Evolutionary conservation across 2,113 vertebrate species (phyloP).

Genomic region (Aldabrachelys gigantea): DNA sequence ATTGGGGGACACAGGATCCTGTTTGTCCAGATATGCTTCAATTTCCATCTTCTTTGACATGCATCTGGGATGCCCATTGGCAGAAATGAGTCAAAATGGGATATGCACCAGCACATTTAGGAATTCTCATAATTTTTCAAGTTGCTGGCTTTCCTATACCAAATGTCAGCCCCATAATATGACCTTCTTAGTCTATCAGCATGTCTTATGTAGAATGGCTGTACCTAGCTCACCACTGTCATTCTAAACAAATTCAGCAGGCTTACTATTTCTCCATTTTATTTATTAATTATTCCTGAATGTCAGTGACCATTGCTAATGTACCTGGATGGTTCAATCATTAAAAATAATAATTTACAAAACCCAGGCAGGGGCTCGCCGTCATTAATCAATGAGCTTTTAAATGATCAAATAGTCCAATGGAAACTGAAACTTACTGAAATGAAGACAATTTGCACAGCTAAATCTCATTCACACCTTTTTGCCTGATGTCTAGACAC

Average conservation of each 20-base stretch:
- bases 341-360: not conserved
- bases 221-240: not conserved
- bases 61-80: not conserved
- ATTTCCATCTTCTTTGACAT: not conserved
- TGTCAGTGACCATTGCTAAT: not conserved
- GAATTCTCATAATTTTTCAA: not conserved
- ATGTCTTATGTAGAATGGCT: not conserved
- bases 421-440: not conserved
- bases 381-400: not conserved
- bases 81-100: not conserved
- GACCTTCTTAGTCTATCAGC: not conserved
- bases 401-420: not conserved
- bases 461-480: not conserved
- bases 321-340: not conserved
- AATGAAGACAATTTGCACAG: not conserved
- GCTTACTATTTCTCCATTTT: not conserved
- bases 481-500: not conserved
- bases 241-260: not conserved
- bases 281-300: not conserved
- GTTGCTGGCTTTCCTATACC: not conserved
- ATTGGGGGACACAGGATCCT: fast-evolving
- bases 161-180: not conserved
- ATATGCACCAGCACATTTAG: not conserved
- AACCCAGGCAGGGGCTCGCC: not conserved
- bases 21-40: not conserved